Evolutionary conservation across 2,113 vertebrate species (phyloP).

Genomic region (Ailuropoda melanoleuca): DNA sequence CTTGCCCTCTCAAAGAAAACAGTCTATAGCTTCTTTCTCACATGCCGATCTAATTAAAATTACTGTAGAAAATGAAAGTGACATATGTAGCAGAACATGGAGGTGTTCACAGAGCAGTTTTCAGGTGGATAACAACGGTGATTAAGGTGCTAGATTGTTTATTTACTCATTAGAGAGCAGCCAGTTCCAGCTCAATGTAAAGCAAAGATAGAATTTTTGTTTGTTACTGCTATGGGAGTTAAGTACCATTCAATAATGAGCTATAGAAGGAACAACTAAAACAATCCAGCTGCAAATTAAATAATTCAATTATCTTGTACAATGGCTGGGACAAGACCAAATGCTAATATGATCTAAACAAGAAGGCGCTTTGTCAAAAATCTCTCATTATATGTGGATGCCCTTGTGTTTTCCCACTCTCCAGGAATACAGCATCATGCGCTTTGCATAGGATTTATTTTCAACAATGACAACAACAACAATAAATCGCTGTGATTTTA

Average conservation of each 20-base stretch:
- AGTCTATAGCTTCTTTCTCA: constrained; percentile 62
- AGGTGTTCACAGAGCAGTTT: constrained; percentile 76
- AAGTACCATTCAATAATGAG: constrained; percentile 75
- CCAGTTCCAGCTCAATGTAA: constrained; percentile 56
- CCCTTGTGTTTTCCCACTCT: background rate
- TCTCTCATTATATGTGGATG: background rate
- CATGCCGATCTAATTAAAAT: constrained; percentile 77
- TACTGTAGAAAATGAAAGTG: constrained; percentile 75
- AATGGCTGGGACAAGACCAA: constrained; percentile 65
- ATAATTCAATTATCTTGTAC: constrained; percentile 73
- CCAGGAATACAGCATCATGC: background rate
- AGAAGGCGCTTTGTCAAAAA: constrained; percentile 48
- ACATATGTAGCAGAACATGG: constrained; percentile 74
- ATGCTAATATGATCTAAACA: constrained; percentile 63
- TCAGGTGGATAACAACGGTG: constrained; percentile 77
- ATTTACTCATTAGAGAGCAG: constrained; percentile 78
- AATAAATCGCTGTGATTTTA: background rate
- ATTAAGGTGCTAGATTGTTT: constrained; percentile 77
- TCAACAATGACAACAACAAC: background rate
- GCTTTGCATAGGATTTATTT: background rate
- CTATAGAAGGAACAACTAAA: constrained; percentile 61
- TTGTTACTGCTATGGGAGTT: constrained; percentile 75
- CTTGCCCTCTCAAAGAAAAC: constrained; percentile 60
- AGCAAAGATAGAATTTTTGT: constrained; percentile 70
- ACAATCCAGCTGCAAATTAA: constrained; percentile 75